Evolutionary conservation across 2,797 vertebrate species (phyloP).

Genomic region (Coreius guichenoti): DNA sequence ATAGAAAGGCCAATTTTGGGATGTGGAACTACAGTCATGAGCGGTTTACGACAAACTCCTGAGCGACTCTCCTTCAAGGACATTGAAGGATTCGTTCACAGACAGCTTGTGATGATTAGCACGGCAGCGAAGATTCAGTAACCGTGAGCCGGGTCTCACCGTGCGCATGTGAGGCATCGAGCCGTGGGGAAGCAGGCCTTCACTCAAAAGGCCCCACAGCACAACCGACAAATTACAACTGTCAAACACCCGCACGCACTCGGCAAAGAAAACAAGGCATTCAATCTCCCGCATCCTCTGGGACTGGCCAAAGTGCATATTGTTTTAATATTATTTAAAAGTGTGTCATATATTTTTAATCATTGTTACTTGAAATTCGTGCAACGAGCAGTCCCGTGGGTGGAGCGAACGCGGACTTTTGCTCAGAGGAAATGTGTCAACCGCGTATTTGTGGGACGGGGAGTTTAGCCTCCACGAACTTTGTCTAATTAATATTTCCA

Average conservation of each 20-base stretch:
- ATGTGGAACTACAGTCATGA: conserved; percentile 78
- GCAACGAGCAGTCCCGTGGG: conserved; percentile 67
- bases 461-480: conserved; percentile 73
- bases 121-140: conserved; percentile 26
- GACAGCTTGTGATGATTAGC: conserved; percentile 49
- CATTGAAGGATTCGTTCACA: conserved; percentile 72
- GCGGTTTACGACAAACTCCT: conserved; percentile 79
- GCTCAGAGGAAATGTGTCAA: conserved; percentile 70
- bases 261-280: conserved; percentile 68
- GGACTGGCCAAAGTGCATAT: conserved; percentile 72
- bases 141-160: conserved; percentile 12
- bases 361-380: conserved; percentile 68
- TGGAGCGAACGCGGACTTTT: conserved; percentile 56
- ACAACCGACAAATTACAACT: conserved; percentile 77
- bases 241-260: conserved; percentile 63
- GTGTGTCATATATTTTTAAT: conserved; percentile 78
- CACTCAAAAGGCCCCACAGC: conserved; percentile 63
- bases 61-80: conserved; percentile 82
- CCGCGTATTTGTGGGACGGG: conserved; percentile 72
- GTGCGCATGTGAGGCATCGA: not conserved
- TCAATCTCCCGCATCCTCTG: conserved; percentile 67
- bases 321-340: conserved; percentile 80
- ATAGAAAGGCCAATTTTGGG: conserved; percentile 74
- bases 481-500: conserved; percentile 78
- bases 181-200: conserved; percentile 51